phyloP scores from a whole-genome alignment of 2,113 vertebrate species.

The Marmota monax region DNA sequence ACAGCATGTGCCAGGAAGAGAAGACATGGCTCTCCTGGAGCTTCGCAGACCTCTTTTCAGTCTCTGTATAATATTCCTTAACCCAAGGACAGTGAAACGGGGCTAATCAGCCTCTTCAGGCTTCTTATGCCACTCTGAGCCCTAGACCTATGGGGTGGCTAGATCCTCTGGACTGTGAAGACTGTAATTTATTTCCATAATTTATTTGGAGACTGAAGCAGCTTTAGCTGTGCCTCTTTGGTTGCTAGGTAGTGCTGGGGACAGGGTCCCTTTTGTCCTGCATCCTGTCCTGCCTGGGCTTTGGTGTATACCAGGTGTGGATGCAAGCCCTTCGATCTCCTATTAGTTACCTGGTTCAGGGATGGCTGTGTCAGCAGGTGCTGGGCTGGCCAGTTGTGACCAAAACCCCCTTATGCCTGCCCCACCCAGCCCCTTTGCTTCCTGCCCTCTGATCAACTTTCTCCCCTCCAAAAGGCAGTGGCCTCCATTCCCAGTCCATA shows the following conservation, averaged over 20 bases:
- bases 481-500: not conserved
- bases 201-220: conserved; percentile 71
- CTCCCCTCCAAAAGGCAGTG: not conserved
- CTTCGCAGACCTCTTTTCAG: not conserved
- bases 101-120: not conserved
- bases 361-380: not conserved
- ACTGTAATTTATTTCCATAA: conserved; percentile 83
- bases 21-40: conserved; percentile 19
- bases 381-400: conserved; percentile 29
- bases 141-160: not conserved
- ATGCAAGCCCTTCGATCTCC: not conserved
- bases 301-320: not conserved
- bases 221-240: not conserved
- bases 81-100: not conserved
- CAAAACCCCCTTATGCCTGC: conserved; percentile 8
- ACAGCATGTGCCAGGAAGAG: not conserved
- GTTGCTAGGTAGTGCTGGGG: not conserved
- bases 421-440: not conserved
- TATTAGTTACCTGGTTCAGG: not conserved
- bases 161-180: conserved; percentile 75
- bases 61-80: conserved; percentile 49
- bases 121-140: not conserved
- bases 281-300: not conserved
- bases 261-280: not conserved
- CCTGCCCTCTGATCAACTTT: not conserved